These are phyloP conservation scores for Kryptopterus vitreolus DNA, from an alignment of 2,797 vertebrate species.

Conservation along the genomic window DNA sequence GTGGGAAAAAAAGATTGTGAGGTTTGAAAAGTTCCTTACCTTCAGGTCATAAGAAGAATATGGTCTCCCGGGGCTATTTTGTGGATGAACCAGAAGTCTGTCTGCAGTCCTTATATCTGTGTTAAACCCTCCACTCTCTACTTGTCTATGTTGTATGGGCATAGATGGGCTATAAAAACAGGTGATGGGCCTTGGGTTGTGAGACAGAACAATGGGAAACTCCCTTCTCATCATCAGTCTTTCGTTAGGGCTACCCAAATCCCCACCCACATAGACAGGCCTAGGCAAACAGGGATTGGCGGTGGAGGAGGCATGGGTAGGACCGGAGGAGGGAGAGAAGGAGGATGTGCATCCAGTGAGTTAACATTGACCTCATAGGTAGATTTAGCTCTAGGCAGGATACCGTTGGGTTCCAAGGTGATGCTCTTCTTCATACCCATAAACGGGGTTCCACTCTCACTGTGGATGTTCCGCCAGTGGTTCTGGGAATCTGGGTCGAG, in stretches of 20 bases:
- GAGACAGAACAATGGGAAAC: conserved; percentile 68
- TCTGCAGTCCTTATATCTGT: conserved; percentile 73
- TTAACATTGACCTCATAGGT: conserved; percentile 83
- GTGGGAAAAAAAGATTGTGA: not conserved
- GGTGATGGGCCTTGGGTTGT: conserved; percentile 81
- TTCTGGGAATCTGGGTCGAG: conserved; percentile 75
- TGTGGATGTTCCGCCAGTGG: conserved; percentile 82
- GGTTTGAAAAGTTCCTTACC: conserved; percentile 68
- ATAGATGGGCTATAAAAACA: conserved; percentile 78
- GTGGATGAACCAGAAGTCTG: conserved; percentile 81
- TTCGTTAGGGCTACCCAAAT: conserved; percentile 71
- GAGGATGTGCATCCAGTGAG: conserved; percentile 62
- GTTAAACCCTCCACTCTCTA: conserved; percentile 62
- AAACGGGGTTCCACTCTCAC: conserved; percentile 84
- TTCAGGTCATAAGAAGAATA: conserved; percentile 85
- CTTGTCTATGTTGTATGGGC: conserved; percentile 66
- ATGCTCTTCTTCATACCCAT: conserved; percentile 79
- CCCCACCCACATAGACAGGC: conserved; percentile 62
- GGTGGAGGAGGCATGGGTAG: conserved; percentile 52
- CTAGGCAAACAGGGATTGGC: conserved; percentile 69
- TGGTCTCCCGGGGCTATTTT: conserved; percentile 80
- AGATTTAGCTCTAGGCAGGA: conserved; percentile 83
- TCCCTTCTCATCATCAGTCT: conserved; percentile 75
- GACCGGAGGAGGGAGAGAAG: conserved; percentile 53
- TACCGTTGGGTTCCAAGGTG: conserved; percentile 81